Evolutionary conservation across 2,113 vertebrate genomes (phyloP), one percentile per base, ranked within the genome.

Genomic region (Oreochromis niloticus): DNA sequence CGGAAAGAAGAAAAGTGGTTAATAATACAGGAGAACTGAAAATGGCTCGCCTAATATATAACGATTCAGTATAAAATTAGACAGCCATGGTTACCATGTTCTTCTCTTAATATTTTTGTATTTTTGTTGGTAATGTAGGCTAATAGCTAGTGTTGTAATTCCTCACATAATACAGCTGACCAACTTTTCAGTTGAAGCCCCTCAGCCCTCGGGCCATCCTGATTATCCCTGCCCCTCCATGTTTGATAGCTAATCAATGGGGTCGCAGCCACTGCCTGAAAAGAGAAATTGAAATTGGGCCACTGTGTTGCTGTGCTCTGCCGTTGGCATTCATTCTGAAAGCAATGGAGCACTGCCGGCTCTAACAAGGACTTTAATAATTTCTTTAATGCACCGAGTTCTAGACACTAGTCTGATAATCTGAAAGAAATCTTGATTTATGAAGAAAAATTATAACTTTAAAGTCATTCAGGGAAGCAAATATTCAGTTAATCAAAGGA

Each of bases 171-270:
- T 89, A 41, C 85, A 90, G 92, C 73, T 90, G 88, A 90, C 92
- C 82, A 92, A 82, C 84, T 85, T 94, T 89, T 89, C 83, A 88
- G 71, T 63, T 86, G 81, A 88, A 90, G 68, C 66, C 83, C 82
- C 80, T 50, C 52, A 54, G 66, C 87, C 94, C 90, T 82, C 13
- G 5, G 91, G 93, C 86, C 61, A 50, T 73, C 84, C 84, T 90
- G 94, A 92, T 94, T 96, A 94, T 94, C 89, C 90, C 86, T 85
- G 84, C 43, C 87, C 88, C 63, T 90, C 85, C 56, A 80, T 89
- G 84, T 92, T 82, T 92, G 91, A 93, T 91, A 84, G 88, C 86
- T 92, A 94, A 95, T 96, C 95, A 93, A 95, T 96, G 87, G 84
- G 86, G 75, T 83, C 86, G 59, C 89, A 88, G 89, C 91, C 75